Base-by-base conservation (phyloP, 2,113 vertebrate species). In the Perca schrenkii region DNA sequence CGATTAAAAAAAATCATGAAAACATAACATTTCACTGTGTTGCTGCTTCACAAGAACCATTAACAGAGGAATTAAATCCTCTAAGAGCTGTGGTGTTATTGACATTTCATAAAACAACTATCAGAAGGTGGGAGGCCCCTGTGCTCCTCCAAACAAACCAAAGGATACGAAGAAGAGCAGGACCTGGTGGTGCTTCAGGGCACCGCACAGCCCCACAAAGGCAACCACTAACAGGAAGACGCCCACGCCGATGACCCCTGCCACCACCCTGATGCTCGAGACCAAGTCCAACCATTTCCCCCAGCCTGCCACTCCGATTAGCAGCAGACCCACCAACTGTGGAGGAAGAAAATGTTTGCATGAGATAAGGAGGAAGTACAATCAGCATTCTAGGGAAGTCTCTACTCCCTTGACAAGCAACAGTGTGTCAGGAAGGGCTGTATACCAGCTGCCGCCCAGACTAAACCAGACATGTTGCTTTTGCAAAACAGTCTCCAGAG, bases 161-260 rank as follows among this genome's bases (percentile, higher is more conserved):
- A 97, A 99, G 98, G 98, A 99, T 99, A 99, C 98, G 77, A 99
- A 99, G 95, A 99, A 99, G 0, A 99, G 96, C 91, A 99, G 90
- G 65, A 99, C 97, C 92, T 99, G 98, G 82, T 99, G 97, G 92
- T 99, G 98, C 84, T 97, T 98, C 60, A 99, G 91, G 0, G 98
- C 98, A 2, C 98, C 98, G 0, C 98, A 97, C 78, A 99, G 93
- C 17, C 98, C 98, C 0, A 97, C 96, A 1, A 99, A 85, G 0
- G 98, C 98, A 21, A 99, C 98, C 47, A 99, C 77, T 92, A 99
- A 97, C 28, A 99, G 95, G 94, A 99, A 98, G 89, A 97, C 94
- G 69, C 98, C 98, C 65, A 99, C 97, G 0, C 96, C 96, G 11
- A 99, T 96, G 74, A 96, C 96, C 8, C 96, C 98, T 0, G 97